These are phyloP conservation scores for Parotia lawesii DNA, from an alignment of 2,113 vertebrate species.

Conservation along the genomic window DNA sequence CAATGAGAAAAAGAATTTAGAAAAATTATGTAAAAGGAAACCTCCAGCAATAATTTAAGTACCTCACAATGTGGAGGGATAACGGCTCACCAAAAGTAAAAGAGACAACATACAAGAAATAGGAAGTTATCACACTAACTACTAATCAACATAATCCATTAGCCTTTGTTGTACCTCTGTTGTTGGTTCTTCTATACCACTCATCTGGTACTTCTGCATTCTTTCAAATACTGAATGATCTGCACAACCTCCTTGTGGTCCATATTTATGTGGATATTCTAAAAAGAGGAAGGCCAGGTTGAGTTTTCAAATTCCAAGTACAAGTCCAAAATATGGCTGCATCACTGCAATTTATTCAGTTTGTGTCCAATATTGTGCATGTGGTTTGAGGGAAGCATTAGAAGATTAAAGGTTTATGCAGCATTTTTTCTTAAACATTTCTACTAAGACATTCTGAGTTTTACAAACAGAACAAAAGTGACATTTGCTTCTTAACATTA, in stretches of 20 bases:
- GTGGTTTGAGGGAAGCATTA: neutral
- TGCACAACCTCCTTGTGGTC: conserved; percentile 92
- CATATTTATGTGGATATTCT: conserved; percentile 98
- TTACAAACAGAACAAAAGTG: neutral
- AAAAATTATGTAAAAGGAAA: neutral
- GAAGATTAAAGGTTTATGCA: neutral
- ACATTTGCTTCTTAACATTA: neutral
- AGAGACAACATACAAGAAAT: neutral
- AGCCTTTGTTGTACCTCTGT: conserved; percentile 63
- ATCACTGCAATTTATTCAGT: neutral
- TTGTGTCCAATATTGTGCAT: neutral
- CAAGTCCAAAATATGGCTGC: neutral
- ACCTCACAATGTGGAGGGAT: neutral
- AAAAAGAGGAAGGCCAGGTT: conserved; percentile 47
- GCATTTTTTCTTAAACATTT: neutral
- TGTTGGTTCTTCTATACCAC: conserved; percentile 72
- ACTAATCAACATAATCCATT: neutral
- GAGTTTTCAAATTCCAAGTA: neutral
- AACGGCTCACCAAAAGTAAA: neutral
- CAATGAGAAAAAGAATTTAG: neutral
- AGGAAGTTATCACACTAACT: neutral
- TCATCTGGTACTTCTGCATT: conserved; percentile 91
- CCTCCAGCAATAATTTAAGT: neutral
- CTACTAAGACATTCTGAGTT: neutral
- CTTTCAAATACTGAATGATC: conserved; percentile 92